phyloP scores from a whole-genome alignment of 2,888 invertebrate species.

The Phania funesta region DNA sequence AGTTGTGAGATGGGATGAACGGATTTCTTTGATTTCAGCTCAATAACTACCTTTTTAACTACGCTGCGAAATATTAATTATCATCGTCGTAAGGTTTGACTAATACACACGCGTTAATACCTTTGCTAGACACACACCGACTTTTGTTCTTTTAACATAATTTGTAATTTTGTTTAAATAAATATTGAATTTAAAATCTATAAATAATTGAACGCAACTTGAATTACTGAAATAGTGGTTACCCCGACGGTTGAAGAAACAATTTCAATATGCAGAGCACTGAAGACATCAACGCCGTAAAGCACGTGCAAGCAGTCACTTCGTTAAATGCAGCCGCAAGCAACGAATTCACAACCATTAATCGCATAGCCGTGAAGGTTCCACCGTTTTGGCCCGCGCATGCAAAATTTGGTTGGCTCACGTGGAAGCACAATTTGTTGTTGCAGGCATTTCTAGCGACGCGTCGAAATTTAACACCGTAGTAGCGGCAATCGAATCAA shows the following conservation, averaged over 20 bases:
- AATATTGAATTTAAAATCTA: no score
- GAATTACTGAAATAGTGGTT: background rate
- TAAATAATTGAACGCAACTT: no score
- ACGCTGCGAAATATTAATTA: no score
- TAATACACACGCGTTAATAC: no score
- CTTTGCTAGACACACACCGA: no score
- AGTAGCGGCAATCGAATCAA: conserved; percentile 65
- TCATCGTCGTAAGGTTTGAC: no score
- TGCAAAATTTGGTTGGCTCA: conserved; percentile 71
- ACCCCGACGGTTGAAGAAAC: background rate
- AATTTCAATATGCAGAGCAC: background rate
- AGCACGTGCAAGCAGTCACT: background rate
- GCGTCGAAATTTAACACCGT: conserved; percentile 70
- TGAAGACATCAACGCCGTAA: background rate
- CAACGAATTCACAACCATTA: background rate
- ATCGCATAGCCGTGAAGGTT: conserved; percentile 45
- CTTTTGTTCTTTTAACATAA: no score
- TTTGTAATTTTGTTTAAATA: no score
- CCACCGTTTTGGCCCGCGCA: conserved; percentile 70
- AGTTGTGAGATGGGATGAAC: no score
- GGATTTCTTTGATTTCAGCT: no score
- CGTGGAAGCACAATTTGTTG: conserved; percentile 68
- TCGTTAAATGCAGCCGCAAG: background rate
- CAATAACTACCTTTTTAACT: no score
- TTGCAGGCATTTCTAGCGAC: conserved; percentile 67